These are phyloP conservation scores for Rhagologus leucostigma DNA, from an alignment of 2,113 vertebrate species.

Conservation along the genomic window DNA sequence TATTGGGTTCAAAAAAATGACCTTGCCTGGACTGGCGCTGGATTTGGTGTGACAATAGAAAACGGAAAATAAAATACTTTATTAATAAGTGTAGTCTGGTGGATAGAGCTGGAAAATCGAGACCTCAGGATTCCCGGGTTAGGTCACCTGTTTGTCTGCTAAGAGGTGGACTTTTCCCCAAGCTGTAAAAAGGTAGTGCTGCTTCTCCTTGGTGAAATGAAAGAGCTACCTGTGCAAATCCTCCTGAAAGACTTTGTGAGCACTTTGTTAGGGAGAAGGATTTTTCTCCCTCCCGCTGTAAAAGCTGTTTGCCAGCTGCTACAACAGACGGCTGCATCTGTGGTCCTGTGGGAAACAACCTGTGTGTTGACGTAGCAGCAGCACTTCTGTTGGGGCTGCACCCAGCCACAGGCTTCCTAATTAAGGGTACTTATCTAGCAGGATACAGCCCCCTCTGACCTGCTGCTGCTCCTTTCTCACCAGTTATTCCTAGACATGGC, in stretches of 20 bases:
- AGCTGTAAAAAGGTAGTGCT: neutral
- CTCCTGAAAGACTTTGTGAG: neutral
- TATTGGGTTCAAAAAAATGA: neutral
- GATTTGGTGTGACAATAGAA: neutral
- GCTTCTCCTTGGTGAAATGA: neutral
- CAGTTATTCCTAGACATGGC: constrained; percentile 99
- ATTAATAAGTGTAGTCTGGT: neutral
- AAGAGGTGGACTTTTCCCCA: neutral
- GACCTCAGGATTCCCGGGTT: neutral
- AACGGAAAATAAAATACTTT: neutral
- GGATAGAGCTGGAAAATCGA: neutral
- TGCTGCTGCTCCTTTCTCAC: neutral
- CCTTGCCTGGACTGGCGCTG: neutral
- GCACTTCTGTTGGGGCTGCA: neutral
- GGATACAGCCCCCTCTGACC: neutral
- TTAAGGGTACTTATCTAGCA: neutral
- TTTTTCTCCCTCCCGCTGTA: neutral
- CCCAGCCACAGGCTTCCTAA: neutral
- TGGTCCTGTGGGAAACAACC: neutral
- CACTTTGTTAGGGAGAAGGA: neutral
- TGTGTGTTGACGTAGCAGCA: neutral
- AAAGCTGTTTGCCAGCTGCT: neutral
- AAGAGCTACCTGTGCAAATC: neutral
- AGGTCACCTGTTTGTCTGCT: neutral
- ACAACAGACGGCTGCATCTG: neutral